phyloP scores from a whole-genome alignment of 2,888 invertebrate genomes.

The Lamellibrachia satsuma region DNA sequence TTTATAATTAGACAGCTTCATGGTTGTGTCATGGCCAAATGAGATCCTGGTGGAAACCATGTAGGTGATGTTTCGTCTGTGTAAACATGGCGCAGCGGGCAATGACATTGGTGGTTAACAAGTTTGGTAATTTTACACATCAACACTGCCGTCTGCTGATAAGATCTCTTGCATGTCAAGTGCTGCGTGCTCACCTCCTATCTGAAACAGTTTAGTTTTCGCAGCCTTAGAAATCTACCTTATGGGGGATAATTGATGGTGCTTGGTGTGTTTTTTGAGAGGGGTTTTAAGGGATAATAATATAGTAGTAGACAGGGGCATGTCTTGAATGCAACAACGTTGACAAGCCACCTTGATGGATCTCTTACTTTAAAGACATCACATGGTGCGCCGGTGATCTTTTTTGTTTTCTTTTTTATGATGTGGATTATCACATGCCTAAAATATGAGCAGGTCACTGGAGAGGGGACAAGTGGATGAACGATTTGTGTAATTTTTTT shows the following conservation, averaged over 20 bases:
- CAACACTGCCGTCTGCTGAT: background rate
- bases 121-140: conserved; percentile 17
- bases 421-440: background rate
- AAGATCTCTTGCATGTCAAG: conserved; percentile 13
- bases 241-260: conserved; percentile 4
- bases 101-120: background rate
- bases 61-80: background rate
- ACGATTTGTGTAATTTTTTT: background rate
- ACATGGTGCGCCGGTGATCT: background rate
- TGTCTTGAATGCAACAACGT: background rate
- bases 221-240: background rate
- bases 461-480: background rate
- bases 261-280: background rate
- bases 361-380: conserved; percentile 9
- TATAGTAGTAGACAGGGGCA: background rate
- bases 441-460: no score
- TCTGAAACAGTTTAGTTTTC: conserved; percentile 17
- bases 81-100: background rate
- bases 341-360: background rate
- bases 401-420: background rate
- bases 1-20: background rate
- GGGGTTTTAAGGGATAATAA: conserved; percentile 1
- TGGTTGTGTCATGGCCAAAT: background rate
- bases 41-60: background rate
- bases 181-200: conserved; percentile 10